Base-by-base conservation (phyloP, 2,888 invertebrate genomes). In the Caenorhabditis sinica region DNA sequence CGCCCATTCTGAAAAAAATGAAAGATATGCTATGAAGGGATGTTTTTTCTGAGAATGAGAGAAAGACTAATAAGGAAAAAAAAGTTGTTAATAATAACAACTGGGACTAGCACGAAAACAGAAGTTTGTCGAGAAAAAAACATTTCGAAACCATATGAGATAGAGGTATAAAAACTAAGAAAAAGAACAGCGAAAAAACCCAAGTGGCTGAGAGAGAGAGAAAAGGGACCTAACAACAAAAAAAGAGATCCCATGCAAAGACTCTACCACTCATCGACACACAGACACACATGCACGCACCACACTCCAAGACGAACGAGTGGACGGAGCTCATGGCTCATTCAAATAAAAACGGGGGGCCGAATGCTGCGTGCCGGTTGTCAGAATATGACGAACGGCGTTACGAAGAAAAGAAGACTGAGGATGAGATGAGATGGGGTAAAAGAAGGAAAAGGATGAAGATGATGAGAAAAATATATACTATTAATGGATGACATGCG, bases 211-310 rank as follows among this genome's bases (percentile, higher is more conserved):
- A 20, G 51, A 66, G 33, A 6, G 33, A 36, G 33, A 6, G 33
- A 36, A 36, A n/a, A 40, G 68, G 65, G 68, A 68, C 68, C 68
- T 68, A 68, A 68, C 68, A 53, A 68, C 51, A 68, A 51, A 68
- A 68, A 68, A 68, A 68, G 68, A 68, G 68, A 68, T 53, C 63
- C 63, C 68, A 68, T 36, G 68, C 68, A 68, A 40, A 49, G 20
- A 49, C 49, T 20, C 6, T 13, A 40, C 45, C 68, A 68, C 51
- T 68, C 68, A 68, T 68, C 68, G 68, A 68, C 51, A 53, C 51
- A 68, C 49, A 66, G 28, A 9, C 49, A 66, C 66, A 20, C 51
- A 53, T 23, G 9, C 53, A n/a, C 49, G 28, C 43, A 53, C 43
- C 30, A n/a, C 49, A 56, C 43, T 68, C 43, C 30, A 51, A 53